phyloP scores from a whole-genome alignment of 1,140 invertebrate species.

The Philotrypesis tridentata region DNA sequence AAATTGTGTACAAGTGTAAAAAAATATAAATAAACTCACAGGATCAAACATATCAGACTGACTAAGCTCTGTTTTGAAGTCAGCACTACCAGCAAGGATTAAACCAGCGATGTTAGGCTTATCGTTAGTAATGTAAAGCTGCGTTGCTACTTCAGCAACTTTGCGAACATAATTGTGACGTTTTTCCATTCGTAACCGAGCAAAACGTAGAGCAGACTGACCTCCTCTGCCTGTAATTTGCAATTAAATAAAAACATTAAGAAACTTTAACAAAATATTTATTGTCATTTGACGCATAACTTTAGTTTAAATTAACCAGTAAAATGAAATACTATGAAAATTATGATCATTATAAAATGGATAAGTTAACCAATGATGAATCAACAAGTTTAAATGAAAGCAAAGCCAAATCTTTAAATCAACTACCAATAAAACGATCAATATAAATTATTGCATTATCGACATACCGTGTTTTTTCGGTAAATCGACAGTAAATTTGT shows the following conservation, averaged over 20 bases:
- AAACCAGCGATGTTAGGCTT: constrained; percentile 98
- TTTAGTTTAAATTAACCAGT: constrained; percentile 25
- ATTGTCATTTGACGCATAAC: neutral
- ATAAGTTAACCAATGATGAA: neutral
- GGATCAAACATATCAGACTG: constrained; percentile 99
- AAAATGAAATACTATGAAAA: neutral
- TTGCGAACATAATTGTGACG: constrained; percentile 99
- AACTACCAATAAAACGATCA: neutral
- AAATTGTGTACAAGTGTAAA: neutral
- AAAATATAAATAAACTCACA: constrained; percentile 76
- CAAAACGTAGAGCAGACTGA: constrained; percentile 99
- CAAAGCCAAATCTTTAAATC: neutral
- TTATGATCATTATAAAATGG: neutral
- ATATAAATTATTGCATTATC: neutral
- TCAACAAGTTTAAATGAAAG: neutral
- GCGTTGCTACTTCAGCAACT: constrained; percentile 98
- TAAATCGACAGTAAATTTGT: constrained; percentile 99
- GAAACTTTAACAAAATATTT: neutral
- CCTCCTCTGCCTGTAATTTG: constrained; percentile 88
- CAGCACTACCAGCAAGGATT: constrained; percentile 98
- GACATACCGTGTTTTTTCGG: constrained; percentile 97
- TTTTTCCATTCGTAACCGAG: constrained; percentile 99
- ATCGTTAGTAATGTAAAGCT: constrained; percentile 98
- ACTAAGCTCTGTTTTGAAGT: constrained; percentile 99
- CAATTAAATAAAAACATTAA: constrained; percentile 12